Evolutionary conservation across 2,888 invertebrate species (phyloP).

Genomic region (Acleris laterana): DNA sequence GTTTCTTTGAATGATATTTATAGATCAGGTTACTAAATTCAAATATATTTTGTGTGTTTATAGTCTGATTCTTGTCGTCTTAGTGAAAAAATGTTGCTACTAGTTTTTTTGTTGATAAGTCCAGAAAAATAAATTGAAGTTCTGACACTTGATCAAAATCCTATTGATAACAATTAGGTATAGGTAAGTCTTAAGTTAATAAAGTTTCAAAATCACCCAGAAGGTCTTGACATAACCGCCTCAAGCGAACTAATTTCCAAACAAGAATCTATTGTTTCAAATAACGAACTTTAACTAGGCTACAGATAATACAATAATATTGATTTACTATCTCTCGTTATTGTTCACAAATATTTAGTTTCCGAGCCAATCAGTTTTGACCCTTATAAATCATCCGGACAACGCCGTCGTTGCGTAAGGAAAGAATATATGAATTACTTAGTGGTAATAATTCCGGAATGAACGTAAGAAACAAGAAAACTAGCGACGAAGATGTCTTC

Average conservation of each 20-base stretch:
- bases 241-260: constrained; percentile 20
- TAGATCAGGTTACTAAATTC: too few species aligned
- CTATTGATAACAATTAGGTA: too few species aligned
- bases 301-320: constrained; percentile 30
- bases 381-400: constrained; percentile 72
- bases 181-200: too few species aligned
- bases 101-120: too few species aligned
- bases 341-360: constrained; percentile 65
- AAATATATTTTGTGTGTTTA: too few species aligned
- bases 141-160: too few species aligned
- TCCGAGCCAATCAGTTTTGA: constrained; percentile 72
- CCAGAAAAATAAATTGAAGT: too few species aligned
- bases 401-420: constrained; percentile 42
- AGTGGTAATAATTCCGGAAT: constrained; percentile 50
- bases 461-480: constrained; percentile 3
- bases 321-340: constrained; percentile 31
- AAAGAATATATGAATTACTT: constrained; percentile 58
- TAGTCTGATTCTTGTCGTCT: too few species aligned
- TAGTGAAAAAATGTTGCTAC: too few species aligned
- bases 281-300: constrained; percentile 34
- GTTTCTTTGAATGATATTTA: too few species aligned
- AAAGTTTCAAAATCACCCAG: too few species aligned
- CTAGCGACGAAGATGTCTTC: not conserved
- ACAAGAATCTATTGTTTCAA: constrained; percentile 33
- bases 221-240: not conserved